Conservation (phyloP, 2,113 vertebrate genomes). For the Pedetes capensis region DNA sequence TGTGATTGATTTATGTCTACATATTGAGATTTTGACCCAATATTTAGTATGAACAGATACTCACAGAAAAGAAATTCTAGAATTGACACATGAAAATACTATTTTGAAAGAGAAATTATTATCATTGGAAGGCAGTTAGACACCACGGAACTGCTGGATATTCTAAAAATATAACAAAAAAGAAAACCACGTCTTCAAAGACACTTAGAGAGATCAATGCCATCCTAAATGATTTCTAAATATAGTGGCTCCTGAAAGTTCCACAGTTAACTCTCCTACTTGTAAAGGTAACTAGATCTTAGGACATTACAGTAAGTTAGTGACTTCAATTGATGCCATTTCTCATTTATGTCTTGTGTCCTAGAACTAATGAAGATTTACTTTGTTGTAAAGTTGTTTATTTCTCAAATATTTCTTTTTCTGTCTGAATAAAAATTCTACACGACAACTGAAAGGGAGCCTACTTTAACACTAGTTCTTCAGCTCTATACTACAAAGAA, state of each 20-base stretch:
- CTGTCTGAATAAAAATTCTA: not conserved
- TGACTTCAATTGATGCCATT: not conserved
- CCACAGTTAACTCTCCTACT: not conserved
- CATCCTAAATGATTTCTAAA: not conserved
- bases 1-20: not conserved
- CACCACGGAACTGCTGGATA: rapidly evolving
- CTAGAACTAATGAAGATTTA: not conserved
- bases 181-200: not conserved
- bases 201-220: not conserved
- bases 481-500: not conserved
- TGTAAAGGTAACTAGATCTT: not conserved
- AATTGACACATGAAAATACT: not conserved
- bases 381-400: not conserved
- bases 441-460: not conserved
- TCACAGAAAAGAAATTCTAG: not conserved
- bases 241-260: not conserved
- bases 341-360: not conserved
- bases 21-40: not conserved
- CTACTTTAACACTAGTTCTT: not conserved
- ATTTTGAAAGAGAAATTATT: not conserved
- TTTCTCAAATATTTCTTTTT: not conserved
- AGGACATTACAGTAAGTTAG: not conserved
- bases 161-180: not conserved
- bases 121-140: not conserved
- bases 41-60: not conserved